Evolutionary conservation across 2,888 invertebrate genomes (phyloP), one percentile per base, ranked within the genome.

Genomic region (Lasioglossum leucozonium): DNA sequence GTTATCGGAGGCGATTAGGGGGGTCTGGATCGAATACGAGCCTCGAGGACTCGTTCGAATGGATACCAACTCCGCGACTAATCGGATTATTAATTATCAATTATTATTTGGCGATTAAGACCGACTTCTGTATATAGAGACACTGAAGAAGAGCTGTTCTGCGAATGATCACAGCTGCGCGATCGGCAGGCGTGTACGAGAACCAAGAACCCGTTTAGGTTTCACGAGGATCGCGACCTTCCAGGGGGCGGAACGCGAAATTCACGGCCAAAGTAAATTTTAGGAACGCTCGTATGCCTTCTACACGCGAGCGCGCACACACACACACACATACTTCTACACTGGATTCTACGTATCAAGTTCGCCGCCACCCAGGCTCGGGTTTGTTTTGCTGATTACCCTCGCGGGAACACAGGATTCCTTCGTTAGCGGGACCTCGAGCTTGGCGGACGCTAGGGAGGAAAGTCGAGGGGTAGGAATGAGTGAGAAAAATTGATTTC

Each of bases 211-310:
- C 26, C 30, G 62, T 26, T 44, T 44, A 44, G 5, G 16, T 44
- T 22, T 22, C 22, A 51, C 47, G 6, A 51, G 6, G 47, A 51
- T 51, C 47, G 58, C 58, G 58, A 58, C 62, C 22, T 81, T 79
- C 69, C 30, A 67, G 58, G 62, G 22, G 72, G 65, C 37, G 16
- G 47, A 37, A 22, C 26, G 65, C 82, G 78, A 82, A 88, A 85
- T 84, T 89, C 88, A 89, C 85, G 89, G 89, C 89, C 89, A 89
- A 88, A 88, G 73, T 89, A 89, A 88, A 62, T 71, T 84, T 84
- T 89, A 88, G 88, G 72, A 76, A 74, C 84, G 80, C 77, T 81
- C 86, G 88, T 85, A 87, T 85, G 89, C 85, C 88, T 85, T 89
- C 76, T 87, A 62, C 42, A 62, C 69, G 72, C 76, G 67, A 34